phyloP scores from a whole-genome alignment of 2,797 vertebrate species.

The Megaceryle alcyon region DNA sequence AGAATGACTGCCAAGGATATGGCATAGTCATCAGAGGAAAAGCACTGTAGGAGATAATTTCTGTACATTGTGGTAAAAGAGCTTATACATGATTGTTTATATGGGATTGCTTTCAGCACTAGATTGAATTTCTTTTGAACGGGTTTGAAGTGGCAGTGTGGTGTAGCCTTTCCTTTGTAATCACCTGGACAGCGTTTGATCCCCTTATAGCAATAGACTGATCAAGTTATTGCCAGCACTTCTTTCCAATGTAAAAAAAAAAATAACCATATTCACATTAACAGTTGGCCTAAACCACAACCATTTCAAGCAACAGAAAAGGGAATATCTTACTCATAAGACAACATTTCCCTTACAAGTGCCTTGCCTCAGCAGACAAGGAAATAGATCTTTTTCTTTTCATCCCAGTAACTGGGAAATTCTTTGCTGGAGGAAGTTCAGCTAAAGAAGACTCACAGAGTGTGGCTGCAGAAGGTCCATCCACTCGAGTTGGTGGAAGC shows the following conservation, averaged over 20 bases:
- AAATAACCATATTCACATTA: background rate
- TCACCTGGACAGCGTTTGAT: background rate
- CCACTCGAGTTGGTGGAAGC: background rate
- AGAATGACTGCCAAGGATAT: background rate
- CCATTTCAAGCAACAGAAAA: background rate
- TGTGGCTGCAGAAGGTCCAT: background rate
- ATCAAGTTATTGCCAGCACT: background rate
- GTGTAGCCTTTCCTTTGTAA: background rate
- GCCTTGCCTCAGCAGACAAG: background rate
- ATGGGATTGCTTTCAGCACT: background rate
- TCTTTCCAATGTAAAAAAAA: background rate
- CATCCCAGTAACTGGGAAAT: rapidly evolving
- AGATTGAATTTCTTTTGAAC: background rate
- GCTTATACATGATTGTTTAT: background rate
- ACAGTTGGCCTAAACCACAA: background rate
- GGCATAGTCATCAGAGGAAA: background rate
- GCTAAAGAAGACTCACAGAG: background rate
- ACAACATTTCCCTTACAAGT: background rate
- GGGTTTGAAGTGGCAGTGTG: background rate
- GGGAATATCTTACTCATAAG: background rate
- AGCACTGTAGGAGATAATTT: background rate
- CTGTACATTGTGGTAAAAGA: background rate
- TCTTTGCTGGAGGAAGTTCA: background rate
- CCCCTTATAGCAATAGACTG: background rate
- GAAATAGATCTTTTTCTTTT: background rate